Percentiles rank a stretch among this genome's conserved stretches.
These are phyloP conservation scores for Ladona fulva DNA, from an alignment of 1,140 invertebrate species.

Conservation along the genomic window DNA sequence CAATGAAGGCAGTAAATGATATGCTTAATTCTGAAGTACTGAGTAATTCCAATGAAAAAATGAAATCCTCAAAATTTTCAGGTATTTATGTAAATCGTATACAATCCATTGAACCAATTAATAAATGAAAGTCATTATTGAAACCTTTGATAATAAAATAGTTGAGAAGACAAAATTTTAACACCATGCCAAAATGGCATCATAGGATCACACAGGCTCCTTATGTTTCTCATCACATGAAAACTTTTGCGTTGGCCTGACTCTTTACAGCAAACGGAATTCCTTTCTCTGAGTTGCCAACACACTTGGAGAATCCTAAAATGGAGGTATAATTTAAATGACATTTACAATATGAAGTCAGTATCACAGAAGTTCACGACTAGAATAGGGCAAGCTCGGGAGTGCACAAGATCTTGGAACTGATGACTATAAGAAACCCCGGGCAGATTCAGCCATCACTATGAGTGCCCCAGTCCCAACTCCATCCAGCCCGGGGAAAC, in stretches of 20 bases:
- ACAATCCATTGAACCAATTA: not conserved
- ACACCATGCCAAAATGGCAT: not conserved
- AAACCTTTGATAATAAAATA: not conserved
- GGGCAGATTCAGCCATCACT: not conserved
- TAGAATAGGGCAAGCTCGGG: not conserved
- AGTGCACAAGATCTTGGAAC: conserved; percentile 4
- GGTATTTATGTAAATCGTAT: not conserved
- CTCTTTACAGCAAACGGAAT: not conserved
- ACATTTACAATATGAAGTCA: conserved; percentile 10
- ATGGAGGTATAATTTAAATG: not conserved
- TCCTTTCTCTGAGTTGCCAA: not conserved
- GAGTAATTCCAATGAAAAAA: not conserved
- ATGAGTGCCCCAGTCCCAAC: conserved; percentile 11
- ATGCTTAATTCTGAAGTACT: not conserved
- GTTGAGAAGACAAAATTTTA: not conserved
- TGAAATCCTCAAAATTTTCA: not conserved
- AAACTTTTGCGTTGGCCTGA: not conserved
- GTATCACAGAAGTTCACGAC: conserved; percentile 8
- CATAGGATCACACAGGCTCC: not conserved
- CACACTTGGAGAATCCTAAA: not conserved
- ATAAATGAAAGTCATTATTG: not conserved
- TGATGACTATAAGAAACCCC: not conserved
- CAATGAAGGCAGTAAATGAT: too few species aligned
- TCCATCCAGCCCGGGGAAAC: not conserved
- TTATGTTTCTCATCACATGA: not conserved